Base-by-base conservation (phyloP, 2,113 vertebrate species). In the Pseudopipra pipra region DNA sequence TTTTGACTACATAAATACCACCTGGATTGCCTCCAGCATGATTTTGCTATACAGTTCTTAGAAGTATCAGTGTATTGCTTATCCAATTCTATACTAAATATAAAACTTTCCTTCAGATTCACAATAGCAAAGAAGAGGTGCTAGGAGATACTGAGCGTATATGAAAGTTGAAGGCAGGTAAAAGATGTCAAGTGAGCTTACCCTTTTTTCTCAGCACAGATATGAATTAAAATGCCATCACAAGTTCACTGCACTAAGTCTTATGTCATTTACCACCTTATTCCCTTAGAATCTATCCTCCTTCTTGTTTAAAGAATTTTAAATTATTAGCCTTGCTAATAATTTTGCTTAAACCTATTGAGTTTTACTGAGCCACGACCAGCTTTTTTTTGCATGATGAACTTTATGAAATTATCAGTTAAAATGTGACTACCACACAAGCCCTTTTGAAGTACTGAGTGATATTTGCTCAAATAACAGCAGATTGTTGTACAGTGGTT, bases 1-100 rank as follows among this genome's bases (percentile, higher is more conserved):
- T 95, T 95, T 85, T 96, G 85, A 96, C 95, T 96, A 89, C 85
- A 58, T 95, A 96, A 95, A 94, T 95, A 73, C 71, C 74, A 94
- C 78, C 62, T 95, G 71, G 37, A 51, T 63, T 94, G 43, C 49
- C 55, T 85, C 37, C 30, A 70, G 62, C 58, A 66, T 59, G 54
- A 93, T 87, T 92, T 87, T 73, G 15, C 49, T 65, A 56, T 54
- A 82, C 18, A 87, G 65, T 58, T 87, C 44, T 90, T 83, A 8
- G 62, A 95, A 82, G 62, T 54, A 18, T 71, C 74, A 77, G 25
- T 46, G 54, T 30, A 47, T n/a, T 79, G 77, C 81, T 94, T 91
- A 87, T 76, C 55, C 74, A 93, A 55, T 83, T 91, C 44, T 85
- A 46, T 6, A 2, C 20, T 28, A 79, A 85, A 93, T 95, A 70